A percentile compares a stretch with the other conserved stretches of the same genome.
Conservation (phyloP, 2,888 invertebrate species). For the Tromatobia lineatoria region DNA sequence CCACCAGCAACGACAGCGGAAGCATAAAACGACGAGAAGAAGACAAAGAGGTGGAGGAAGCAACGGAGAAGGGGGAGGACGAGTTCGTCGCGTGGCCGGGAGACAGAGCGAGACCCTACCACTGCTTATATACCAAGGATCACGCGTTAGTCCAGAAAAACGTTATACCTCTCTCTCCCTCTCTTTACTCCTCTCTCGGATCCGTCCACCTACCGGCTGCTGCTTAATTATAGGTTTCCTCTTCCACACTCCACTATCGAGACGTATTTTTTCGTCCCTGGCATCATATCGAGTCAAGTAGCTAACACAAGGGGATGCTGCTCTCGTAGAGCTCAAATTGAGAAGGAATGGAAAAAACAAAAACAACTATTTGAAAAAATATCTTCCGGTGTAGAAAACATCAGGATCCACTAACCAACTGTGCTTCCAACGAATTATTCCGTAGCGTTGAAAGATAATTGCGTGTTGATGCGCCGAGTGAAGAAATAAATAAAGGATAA, state of each 20-base stretch:
- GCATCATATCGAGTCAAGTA: slow-evolving; percentile 42
- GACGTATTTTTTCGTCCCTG: slow-evolving; percentile 15
- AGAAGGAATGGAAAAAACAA: background rate
- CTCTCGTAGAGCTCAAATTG: slow-evolving; percentile 23
- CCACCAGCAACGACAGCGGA: slow-evolving; percentile 55
- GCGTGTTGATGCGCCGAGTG: slow-evolving; percentile 13
- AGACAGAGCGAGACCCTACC: slow-evolving; percentile 31
- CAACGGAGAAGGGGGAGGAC: slow-evolving; percentile 42
- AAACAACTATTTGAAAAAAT: slow-evolving; percentile 2
- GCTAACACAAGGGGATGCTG: slow-evolving; percentile 62
- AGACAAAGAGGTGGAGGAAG: slow-evolving; percentile 21
- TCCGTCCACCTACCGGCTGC: slow-evolving; percentile 65
- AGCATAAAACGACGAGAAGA: slow-evolving; percentile 45
- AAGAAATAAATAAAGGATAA: slow-evolving; percentile 29
- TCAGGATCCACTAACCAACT: slow-evolving; percentile 49
- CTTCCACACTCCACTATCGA: slow-evolving; percentile 14
- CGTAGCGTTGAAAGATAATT: slow-evolving; percentile 48
- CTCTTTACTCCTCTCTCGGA: slow-evolving; percentile 4
- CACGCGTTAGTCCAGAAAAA: slow-evolving; percentile 72
- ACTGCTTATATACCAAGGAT: slow-evolving; percentile 46
- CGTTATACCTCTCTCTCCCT: slow-evolving; percentile 56
- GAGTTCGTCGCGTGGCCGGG: slow-evolving; percentile 53
- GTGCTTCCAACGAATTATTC: slow-evolving; percentile 35
- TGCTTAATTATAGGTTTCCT: slow-evolving; percentile 69
- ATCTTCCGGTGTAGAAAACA: slow-evolving; percentile 24